phyloP scores from a whole-genome alignment of 2,113 vertebrate species.

The Pollimyrus isidori region DNA sequence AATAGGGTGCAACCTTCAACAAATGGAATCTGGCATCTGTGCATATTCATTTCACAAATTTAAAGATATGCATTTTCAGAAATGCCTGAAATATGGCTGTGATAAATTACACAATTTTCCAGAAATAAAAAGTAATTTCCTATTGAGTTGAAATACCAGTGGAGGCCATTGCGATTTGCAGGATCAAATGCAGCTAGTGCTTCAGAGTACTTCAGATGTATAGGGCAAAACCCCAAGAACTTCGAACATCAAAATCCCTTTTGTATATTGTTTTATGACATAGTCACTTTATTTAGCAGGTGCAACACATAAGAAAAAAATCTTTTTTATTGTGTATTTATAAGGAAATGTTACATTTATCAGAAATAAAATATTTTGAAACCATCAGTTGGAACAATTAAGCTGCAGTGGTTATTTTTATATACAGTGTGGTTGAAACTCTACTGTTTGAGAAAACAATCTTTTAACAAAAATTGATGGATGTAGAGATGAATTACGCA shows the following conservation, averaged over 20 bases:
- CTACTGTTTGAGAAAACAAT: not conserved
- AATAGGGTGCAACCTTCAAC: not conserved
- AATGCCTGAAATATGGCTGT: not conserved
- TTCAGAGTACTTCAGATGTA: too few species aligned
- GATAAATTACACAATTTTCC: not conserved
- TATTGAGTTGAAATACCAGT: not conserved
- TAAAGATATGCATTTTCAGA: not conserved
- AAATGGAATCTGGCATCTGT: not conserved
- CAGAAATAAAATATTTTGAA: not conserved
- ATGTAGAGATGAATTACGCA: not conserved
- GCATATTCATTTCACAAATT: not conserved
- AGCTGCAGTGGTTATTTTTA: not conserved
- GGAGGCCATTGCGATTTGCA: too few species aligned
- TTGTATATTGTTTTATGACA: not conserved
- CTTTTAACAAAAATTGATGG: not conserved
- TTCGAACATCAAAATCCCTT: not conserved
- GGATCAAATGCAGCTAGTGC: too few species aligned
- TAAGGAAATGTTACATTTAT: not conserved
- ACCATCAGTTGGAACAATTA: not conserved
- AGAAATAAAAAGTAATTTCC: not conserved
- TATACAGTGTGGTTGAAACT: not conserved
- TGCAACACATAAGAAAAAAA: not conserved
- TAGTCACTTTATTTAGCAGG: not conserved
- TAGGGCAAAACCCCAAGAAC: not conserved
- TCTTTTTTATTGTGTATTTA: not conserved